Evolutionary conservation across 2,797 vertebrate genomes (phyloP), one percentile per base, ranked within the genome.

Genomic region (Acrossocheilus fasciatus): DNA sequence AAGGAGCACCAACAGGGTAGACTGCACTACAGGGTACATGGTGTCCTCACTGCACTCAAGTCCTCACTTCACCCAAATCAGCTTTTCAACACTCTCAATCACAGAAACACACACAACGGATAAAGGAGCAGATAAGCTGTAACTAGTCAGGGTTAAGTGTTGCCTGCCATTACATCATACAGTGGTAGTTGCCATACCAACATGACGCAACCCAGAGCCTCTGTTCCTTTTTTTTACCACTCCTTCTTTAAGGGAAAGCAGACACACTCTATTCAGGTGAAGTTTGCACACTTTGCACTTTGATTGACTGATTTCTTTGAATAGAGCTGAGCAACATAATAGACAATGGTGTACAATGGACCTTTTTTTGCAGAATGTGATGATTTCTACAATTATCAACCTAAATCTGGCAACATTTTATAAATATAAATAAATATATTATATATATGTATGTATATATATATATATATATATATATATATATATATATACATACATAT

Each of bases 161-260:
- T 95, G 92, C 93, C 90, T 91, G 92, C 91, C 91, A 91, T 96
- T 95, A 94, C 94, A 95, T 94, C 94, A 95, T 94, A 89, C 87
- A 76, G 83, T 89, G 89, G 86, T 89, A 89, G 83, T 90, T 92
- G 91, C 91, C 89, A 91, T 89, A 91, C 87, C 89, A 86, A 92
- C 90, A 92, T 94, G 92, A 95, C 91, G 91, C 90, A 94, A 94
- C 87, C 43, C 85, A 77, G 85, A 92, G 87, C 88, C 91, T 91
- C 43, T 86, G 81, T 83, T 90, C 57, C 26, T 79, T 84, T 89
- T 82, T 62, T 17, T 39, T 69, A 66, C 50, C 10, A 82, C 62
- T 85, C 69, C 77, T 41, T 66, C 43, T 87, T 87, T 81, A 50
- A 81, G 52, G 82, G 69, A 82, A 87, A 82, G 45, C 57, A 89